phyloP scores from a whole-genome alignment of 2,888 invertebrate genomes.

The Pseudeuparius sepicola region DNA sequence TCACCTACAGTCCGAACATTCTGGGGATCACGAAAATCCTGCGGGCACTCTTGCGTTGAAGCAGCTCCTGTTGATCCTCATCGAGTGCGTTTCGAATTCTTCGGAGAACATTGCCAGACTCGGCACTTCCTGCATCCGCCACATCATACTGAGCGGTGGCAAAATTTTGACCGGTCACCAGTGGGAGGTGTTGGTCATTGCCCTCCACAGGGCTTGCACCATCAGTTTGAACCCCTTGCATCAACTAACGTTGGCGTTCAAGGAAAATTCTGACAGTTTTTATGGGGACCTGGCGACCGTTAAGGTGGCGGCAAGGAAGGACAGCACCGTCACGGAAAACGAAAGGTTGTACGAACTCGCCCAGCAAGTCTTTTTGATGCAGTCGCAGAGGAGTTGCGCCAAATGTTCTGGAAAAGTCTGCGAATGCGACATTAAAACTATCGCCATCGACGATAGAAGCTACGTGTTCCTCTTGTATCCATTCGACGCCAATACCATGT shows the following conservation, averaged over 20 bases:
- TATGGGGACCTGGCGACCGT: conserved; percentile 88
- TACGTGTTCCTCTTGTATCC: conserved; percentile 83
- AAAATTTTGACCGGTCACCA: conserved; percentile 70
- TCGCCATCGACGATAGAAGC: conserved; percentile 70
- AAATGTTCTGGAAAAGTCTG: conserved; percentile 37
- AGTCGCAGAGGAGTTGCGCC: conserved; percentile 34
- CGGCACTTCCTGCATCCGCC: conserved; percentile 85
- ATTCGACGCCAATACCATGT: conserved; percentile 56
- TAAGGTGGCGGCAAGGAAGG: conserved; percentile 85
- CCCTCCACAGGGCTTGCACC: conserved; percentile 73
- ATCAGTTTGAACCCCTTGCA: conserved; percentile 81
- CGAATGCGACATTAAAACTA: conserved; percentile 39
- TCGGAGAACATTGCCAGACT: conserved; percentile 83
- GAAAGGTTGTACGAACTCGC: conserved; percentile 79
- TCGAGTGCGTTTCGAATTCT: conserved; percentile 85
- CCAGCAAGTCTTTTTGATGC: conserved; percentile 73
- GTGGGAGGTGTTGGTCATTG: conserved; percentile 79
- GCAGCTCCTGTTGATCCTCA: conserved; percentile 73
- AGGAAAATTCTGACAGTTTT: conserved; percentile 86
- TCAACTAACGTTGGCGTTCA: conserved; percentile 82
- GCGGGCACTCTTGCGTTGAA: conserved; percentile 71
- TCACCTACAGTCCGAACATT: conserved; percentile 51
- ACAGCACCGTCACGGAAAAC: conserved; percentile 75
- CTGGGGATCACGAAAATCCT: conserved; percentile 42
- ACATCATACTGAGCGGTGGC: conserved; percentile 74